phyloP scores from a whole-genome alignment of 2,888 invertebrate species.

The Drosophila subsilvestris region DNA sequence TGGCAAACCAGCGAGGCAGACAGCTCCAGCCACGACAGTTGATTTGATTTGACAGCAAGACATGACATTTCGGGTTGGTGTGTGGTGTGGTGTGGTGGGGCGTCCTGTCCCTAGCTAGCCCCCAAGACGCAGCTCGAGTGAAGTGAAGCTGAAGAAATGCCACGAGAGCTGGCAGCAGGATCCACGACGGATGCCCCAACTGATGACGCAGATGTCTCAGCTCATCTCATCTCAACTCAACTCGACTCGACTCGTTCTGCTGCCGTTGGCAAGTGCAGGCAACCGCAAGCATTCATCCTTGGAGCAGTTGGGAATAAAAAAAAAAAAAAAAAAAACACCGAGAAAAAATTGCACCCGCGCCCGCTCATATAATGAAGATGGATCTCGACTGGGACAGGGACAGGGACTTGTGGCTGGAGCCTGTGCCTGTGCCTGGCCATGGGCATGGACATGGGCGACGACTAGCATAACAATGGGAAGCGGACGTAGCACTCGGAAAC shows the following conservation, averaged over 20 bases:
- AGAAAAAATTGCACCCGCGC: conserved; percentile 8
- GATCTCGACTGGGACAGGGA: conserved; percentile 36
- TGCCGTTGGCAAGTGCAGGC: conserved; percentile 63
- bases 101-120: not conserved
- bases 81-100: not conserved
- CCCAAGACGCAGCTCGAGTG: conserved; percentile 57
- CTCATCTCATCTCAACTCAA: conserved; percentile 7
- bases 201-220: conserved; percentile 17
- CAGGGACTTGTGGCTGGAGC: not conserved
- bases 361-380: conserved; percentile 57
- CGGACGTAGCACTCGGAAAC: conserved; percentile 76
- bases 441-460: conserved; percentile 2
- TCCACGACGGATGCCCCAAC: conserved; percentile 24
- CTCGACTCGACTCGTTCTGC: conserved; percentile 5
- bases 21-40: conserved; percentile 72
- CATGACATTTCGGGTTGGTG: conserved; percentile 73
- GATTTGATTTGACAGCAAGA: conserved; percentile 78
- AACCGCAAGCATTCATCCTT: conserved; percentile 51
- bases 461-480: conserved; percentile 66
- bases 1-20: conserved; percentile 78
- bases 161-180: conserved; percentile 48
- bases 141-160: conserved; percentile 72
- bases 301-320: not conserved
- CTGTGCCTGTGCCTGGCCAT: too few species aligned
- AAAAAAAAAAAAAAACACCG: not conserved